Conservation (phyloP, 2,113 vertebrate species). For the Stictonetta naevosa region DNA sequence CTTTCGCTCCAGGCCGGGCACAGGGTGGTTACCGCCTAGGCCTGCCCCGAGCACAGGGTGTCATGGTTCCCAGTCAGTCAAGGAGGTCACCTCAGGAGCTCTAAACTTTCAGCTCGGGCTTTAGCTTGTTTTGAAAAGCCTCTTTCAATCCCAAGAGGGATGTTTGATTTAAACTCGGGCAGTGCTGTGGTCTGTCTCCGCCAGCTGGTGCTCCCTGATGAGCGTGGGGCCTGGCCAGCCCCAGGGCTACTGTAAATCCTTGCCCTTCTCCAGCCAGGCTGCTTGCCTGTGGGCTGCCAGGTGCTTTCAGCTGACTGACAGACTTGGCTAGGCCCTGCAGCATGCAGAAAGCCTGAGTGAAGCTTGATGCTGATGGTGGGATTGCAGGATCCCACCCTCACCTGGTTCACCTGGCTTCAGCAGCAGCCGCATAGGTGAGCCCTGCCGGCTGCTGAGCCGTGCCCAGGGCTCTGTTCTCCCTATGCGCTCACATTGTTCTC, state of each 20-base stretch:
- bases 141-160: not conserved
- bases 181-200: not conserved
- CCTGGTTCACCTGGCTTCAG: not conserved
- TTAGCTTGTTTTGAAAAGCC: not conserved
- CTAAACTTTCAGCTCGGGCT: not conserved
- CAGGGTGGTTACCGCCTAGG: not conserved
- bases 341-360: not conserved
- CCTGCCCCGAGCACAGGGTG: not conserved
- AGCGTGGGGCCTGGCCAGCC: not conserved
- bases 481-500: not conserved
- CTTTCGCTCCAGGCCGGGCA: not conserved
- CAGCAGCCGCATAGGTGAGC: not conserved
- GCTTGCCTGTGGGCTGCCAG: not conserved
- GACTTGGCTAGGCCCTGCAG: not conserved
- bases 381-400: not conserved
- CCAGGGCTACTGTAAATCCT: not conserved
- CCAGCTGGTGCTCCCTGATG: not conserved
- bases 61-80: not conserved
- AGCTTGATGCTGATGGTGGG: not conserved
- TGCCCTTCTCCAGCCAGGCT: not conserved
- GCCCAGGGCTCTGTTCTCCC: not conserved
- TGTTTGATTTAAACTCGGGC: not conserved
- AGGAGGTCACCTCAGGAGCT: not conserved
- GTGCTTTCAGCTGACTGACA: not conserved
- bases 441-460: not conserved